phyloP scores from a whole-genome alignment of 2,113 vertebrate genomes.

The Colistium nudipinnis region DNA sequence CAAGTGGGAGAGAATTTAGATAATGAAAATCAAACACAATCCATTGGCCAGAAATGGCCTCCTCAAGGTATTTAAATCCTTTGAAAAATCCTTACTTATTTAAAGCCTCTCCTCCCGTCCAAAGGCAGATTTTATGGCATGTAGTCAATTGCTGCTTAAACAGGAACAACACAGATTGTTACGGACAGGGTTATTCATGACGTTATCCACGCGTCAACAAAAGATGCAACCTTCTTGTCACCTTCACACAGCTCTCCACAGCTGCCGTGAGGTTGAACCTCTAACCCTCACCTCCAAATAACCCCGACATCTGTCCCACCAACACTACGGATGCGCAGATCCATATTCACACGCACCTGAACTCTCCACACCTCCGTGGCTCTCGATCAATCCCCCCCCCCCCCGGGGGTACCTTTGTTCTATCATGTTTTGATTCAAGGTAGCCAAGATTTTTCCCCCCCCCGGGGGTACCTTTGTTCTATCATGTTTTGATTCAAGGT shows the following conservation, averaged over 20 bases:
- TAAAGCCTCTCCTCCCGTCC: background rate
- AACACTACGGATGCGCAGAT: conserved; percentile 46
- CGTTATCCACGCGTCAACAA: conserved; percentile 10
- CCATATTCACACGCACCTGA: conserved; percentile 54
- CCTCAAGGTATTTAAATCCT: conserved; percentile 54
- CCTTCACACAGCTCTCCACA: conserved; percentile 35
- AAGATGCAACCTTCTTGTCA: conserved; percentile 25
- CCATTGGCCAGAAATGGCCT: conserved; percentile 48
- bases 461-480: conserved; percentile 57
- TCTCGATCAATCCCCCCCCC: conserved; percentile 68
- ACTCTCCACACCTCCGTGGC: conserved; percentile 61
- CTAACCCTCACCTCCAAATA: conserved; percentile 61
- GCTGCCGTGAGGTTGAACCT: conserved; percentile 55
- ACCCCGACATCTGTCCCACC: conserved; percentile 68
- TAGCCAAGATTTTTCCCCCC: conserved; percentile 43
- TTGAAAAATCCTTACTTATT: conserved; percentile 12
- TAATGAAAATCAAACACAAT: conserved; percentile 77
- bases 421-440: conserved; percentile 68
- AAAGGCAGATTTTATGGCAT: conserved; percentile 18
- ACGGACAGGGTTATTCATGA: conserved; percentile 8
- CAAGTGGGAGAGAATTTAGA: conserved; percentile 72
- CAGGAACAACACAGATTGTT: conserved; percentile 16
- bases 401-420: conserved; percentile 50
- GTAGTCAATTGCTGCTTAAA: background rate
- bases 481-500: conserved; percentile 65